Base-by-base conservation (phyloP, 1,140 invertebrate genomes). In the Doryteuthis pealeii region DNA sequence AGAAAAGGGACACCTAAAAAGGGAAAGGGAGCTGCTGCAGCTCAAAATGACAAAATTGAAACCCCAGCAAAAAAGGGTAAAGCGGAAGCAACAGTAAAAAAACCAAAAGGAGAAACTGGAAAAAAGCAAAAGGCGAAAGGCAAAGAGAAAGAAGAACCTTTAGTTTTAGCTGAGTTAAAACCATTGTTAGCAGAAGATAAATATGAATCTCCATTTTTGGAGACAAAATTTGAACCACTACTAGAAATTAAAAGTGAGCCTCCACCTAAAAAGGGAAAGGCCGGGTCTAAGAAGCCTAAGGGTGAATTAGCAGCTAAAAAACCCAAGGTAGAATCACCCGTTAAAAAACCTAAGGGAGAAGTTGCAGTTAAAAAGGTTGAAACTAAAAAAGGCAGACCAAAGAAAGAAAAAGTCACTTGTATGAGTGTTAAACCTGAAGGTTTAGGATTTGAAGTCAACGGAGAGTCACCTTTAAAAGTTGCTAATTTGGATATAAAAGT, bases 171-270 rank as follows among this genome's bases (percentile, higher is more conserved):
- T 31, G 31, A 74, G n/a, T 6, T 71, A 8, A n/a, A 74, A 22
- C 28, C 31, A 18, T 71, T 40, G 18, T n/a, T 26, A 14, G 40
- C 26, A 22, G 18, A 62, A 22, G 26, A 22, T 22, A 62, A 62
- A 62, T 62, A 62, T 62, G 54, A 62, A 62, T 28, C 26, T 5
- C 54, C 54, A 62, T 62, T 62, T 62, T 62, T 62, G 18, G 54
- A 62, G 54, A 62, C 54, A n/a, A 62, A 28, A 62, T 62, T 62
- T 62, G 54, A 62, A 28, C 54, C 54, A 6, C 18, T 62, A 22
- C 26, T 62, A 6, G 54, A 62, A 62, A 62, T 62, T 62, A 62
- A 62, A 28, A 62, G 54, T 62, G 54, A 62, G 18, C 18, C 54
- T 62, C 54, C 54, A 6, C 10, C 54, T 28, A 62, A 62, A 62